These are phyloP conservation scores for Micrasema minimum DNA, from an alignment of 1,140 invertebrate genomes.

Conservation along the genomic window DNA sequence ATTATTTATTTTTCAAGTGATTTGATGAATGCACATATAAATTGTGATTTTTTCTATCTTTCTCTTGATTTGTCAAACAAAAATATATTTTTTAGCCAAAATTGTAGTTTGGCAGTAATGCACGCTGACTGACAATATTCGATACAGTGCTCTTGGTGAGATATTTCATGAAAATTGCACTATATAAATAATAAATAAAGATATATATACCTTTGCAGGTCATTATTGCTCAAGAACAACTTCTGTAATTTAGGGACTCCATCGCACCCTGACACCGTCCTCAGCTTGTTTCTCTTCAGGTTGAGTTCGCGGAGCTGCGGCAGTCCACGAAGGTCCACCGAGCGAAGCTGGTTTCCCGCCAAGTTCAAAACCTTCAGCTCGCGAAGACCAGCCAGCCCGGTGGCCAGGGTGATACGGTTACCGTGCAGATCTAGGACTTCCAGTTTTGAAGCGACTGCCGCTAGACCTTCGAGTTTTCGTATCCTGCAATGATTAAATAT, in stretches of 20 bases:
- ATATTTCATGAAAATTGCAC: too few relatives aligned
- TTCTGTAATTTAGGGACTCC: conserved; percentile 83
- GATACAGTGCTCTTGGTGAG: too few relatives aligned
- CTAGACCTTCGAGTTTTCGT: conserved; percentile 80
- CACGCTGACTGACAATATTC: too few relatives aligned
- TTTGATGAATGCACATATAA: too few relatives aligned
- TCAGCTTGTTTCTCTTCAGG: conserved; percentile 85
- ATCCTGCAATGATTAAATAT: conserved; percentile 73
- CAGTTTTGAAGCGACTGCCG: conserved; percentile 72
- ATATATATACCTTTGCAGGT: conserved; percentile 76
- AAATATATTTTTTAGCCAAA: too few relatives aligned
- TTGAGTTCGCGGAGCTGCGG: conserved; percentile 88
- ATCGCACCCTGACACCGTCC: conserved; percentile 82
- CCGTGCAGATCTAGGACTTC: conserved; percentile 93
- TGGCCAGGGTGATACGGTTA: conserved; percentile 79
- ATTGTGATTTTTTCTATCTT: too few relatives aligned
- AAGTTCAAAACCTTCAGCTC: conserved; percentile 91
- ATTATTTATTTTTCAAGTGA: too few relatives aligned
- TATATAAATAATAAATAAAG: too few relatives aligned
- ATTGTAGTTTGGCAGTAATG: too few relatives aligned
- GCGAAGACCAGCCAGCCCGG: conserved; percentile 68
- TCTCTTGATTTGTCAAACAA: too few relatives aligned
- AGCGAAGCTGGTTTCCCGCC: conserved; percentile 87
- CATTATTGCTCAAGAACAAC: conserved; percentile 87
- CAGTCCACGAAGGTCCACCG: conserved; percentile 78